Evolutionary conservation across 2,797 vertebrate genomes (phyloP).

Genomic region (Enteromius viviparus): DNA sequence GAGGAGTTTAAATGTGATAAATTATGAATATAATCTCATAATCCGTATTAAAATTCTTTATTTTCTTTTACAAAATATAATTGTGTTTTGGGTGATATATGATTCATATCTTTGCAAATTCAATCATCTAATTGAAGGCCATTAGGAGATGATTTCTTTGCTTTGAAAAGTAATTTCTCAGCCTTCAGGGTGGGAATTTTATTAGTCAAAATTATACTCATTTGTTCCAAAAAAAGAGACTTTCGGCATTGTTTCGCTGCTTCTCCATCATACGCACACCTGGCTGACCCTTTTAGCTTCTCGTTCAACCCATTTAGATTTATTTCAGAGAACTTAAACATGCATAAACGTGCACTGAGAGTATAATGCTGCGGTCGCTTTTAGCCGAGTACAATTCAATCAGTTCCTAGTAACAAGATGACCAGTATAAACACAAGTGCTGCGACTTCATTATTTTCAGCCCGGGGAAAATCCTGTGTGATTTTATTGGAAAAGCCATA

Average conservation of each 20-base stretch:
- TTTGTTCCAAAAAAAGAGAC: background rate
- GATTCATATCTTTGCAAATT: conserved; percentile 1
- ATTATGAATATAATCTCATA: background rate
- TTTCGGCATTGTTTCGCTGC: background rate
- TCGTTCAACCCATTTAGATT: conserved; percentile 1
- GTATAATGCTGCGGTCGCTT: background rate
- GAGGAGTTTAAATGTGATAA: background rate
- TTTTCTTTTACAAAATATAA: conserved; percentile 1
- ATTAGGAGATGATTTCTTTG: conserved; percentile 3
- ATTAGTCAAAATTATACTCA: conserved; percentile 3
- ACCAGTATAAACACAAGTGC: conserved; percentile 27
- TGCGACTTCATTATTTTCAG: conserved; percentile 32
- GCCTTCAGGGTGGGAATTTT: conserved; percentile 6
- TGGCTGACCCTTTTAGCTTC: background rate
- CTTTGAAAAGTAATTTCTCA: background rate
- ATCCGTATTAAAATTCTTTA: background rate
- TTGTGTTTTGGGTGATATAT: background rate
- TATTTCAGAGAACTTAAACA: conserved; percentile 18
- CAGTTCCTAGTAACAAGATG: conserved; percentile 33
- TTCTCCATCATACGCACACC: background rate
- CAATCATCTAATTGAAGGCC: background rate
- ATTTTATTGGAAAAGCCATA: conserved; percentile 37
- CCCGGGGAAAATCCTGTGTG: conserved; percentile 9
- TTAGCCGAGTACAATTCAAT: conserved; percentile 26
- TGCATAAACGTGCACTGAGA: background rate